These are phyloP conservation scores for Aix galericulata DNA, from an alignment of 2,113 vertebrate genomes.

Conservation along the genomic window DNA sequence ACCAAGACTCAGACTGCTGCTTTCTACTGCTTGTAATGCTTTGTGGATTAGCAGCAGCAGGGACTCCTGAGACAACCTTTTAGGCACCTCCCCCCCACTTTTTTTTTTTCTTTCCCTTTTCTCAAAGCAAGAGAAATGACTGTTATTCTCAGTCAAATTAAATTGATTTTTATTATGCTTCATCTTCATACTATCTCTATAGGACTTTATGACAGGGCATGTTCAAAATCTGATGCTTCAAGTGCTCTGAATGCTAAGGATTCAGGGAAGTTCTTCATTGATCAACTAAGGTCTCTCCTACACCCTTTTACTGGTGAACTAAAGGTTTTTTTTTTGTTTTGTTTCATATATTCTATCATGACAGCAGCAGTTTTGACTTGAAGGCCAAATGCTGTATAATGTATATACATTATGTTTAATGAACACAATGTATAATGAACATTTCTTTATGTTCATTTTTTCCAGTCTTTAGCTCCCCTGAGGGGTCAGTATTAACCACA, in stretches of 20 bases:
- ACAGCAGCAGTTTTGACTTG: neutral
- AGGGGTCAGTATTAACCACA: neutral
- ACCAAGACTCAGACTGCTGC: accelerated
- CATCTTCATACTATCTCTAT: neutral
- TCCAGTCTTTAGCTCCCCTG: neutral
- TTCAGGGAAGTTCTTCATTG: neutral
- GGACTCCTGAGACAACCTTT: neutral
- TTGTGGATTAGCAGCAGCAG: neutral
- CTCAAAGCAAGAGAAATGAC: neutral
- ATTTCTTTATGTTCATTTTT: neutral
- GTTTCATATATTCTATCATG: neutral
- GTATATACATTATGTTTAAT: neutral
- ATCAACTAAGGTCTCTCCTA: neutral
- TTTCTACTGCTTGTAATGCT: neutral
- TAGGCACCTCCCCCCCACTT: too few species aligned
- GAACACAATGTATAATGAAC: too few species aligned
- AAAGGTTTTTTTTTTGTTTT: neutral
- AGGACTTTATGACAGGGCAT: neutral
- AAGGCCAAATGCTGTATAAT: neutral
- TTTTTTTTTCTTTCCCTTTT: too few species aligned
- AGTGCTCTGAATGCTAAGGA: neutral
- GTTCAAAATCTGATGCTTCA: neutral
- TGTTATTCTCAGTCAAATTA: neutral
- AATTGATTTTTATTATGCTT: neutral
- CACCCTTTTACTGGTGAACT: neutral